Conservation (phyloP, 2,797 vertebrate genomes). For the Phoeniculus purpureus region DNA sequence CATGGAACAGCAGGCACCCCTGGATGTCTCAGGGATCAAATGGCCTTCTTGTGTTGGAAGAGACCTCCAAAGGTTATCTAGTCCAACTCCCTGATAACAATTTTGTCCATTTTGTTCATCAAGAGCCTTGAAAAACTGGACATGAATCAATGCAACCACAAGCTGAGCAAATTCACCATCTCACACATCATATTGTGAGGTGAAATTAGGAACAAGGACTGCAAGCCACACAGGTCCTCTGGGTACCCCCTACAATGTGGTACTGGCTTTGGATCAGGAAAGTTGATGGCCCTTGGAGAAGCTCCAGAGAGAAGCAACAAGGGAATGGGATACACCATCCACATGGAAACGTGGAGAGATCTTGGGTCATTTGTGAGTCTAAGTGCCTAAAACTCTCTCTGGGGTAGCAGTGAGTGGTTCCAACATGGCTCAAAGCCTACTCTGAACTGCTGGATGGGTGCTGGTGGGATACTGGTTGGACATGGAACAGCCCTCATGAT, state of each 20-base stretch:
- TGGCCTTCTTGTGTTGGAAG: not conserved
- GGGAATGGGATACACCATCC: not conserved
- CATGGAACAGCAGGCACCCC: not conserved
- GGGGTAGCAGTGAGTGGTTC: not conserved
- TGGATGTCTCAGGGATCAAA: not conserved
- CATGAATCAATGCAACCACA: not conserved
- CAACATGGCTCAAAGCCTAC: not conserved
- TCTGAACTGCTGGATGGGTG: not conserved
- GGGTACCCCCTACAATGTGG: no score
- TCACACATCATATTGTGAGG: not conserved
- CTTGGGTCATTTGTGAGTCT: not conserved
- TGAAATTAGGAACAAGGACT: not conserved
- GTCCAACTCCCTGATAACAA: not conserved
- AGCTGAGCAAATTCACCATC: not conserved
- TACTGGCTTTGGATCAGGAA: not conserved
- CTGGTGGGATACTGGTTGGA: rapidly evolving
- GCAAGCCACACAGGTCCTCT: not conserved
- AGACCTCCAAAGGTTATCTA: no score
- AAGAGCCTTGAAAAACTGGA: not conserved
- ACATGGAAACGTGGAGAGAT: not conserved
- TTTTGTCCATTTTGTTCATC: not conserved
- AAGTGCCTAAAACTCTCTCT: not conserved
- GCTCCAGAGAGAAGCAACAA: not conserved
- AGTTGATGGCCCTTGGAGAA: not conserved
- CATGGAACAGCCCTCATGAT: not conserved